phyloP scores from a whole-genome alignment of 2,888 invertebrate genomes.

The Elgonia sp. region DNA sequence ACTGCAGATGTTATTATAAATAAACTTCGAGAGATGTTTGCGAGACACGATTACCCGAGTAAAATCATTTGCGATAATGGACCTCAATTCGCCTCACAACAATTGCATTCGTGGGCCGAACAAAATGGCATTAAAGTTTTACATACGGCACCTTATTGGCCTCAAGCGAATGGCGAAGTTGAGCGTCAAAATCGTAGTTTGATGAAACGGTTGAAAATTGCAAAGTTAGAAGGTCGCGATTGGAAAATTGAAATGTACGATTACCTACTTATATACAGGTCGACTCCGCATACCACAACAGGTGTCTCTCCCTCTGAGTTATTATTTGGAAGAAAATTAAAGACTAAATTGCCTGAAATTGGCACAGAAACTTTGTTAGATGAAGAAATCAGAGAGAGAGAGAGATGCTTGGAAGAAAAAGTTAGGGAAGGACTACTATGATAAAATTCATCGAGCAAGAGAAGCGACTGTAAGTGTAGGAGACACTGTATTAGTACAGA shows the following conservation, averaged over 20 bases:
- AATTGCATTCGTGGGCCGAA: slow-evolving; percentile 52
- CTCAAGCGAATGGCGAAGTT: slow-evolving; percentile 78
- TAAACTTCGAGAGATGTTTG: slow-evolving; percentile 73
- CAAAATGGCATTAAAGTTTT: slow-evolving; percentile 63
- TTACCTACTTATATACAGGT: slow-evolving; percentile 60
- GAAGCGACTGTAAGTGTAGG: slow-evolving; percentile 39
- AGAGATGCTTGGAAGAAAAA: slow-evolving; percentile 50
- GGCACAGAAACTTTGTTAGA: slow-evolving; percentile 14
- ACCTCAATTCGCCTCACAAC: slow-evolving; percentile 77
- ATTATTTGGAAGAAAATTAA: slow-evolving; percentile 47
- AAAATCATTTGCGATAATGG: slow-evolving; percentile 76
- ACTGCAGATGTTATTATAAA: slow-evolving; percentile 72
- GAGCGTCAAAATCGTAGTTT: slow-evolving; percentile 50
- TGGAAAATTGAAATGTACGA: slow-evolving; percentile 57
- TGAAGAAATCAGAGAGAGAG: slow-evolving; percentile 58
- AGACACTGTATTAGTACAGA: slow-evolving; percentile 55
- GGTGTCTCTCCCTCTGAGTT: slow-evolving; percentile 52
- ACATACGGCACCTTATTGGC: slow-evolving; percentile 77
- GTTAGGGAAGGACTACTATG: slow-evolving; percentile 48
- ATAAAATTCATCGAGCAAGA: slow-evolving; percentile 29
- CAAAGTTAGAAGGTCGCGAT: slow-evolving; percentile 72
- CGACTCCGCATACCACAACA: slow-evolving; percentile 60
- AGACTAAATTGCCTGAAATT: slow-evolving; percentile 55
- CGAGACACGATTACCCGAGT: slow-evolving; percentile 71
- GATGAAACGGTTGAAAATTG: slow-evolving; percentile 78